phyloP scores from a whole-genome alignment of 2,113 vertebrate species.

The Zapus hudsonius region DNA sequence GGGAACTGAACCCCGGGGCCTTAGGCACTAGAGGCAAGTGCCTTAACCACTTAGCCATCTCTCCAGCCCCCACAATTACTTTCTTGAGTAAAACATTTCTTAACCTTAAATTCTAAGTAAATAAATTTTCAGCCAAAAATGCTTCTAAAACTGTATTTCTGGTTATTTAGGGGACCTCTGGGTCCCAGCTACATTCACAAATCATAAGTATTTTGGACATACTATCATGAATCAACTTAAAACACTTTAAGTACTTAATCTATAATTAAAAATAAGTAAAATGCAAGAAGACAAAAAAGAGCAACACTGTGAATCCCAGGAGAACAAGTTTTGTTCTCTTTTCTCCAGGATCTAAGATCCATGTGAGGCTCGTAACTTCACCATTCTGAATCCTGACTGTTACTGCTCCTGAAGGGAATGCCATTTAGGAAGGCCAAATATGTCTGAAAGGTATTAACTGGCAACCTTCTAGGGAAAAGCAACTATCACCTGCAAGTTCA shows the following conservation, averaged over 20 bases:
- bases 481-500: background rate
- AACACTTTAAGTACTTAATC: background rate
- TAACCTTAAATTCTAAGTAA: background rate
- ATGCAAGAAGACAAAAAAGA: background rate
- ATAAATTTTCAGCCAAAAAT: constrained; percentile 24
- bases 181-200: background rate
- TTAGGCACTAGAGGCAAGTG: no score
- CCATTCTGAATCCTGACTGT: background rate
- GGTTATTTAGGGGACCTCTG: background rate
- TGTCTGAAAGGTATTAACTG: background rate
- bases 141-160: background rate
- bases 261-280: constrained; percentile 6
- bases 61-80: no score
- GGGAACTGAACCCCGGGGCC: no score
- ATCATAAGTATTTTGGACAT: constrained; percentile 27
- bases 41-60: no score
- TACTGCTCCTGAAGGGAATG: background rate
- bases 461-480: background rate
- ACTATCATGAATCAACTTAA: background rate
- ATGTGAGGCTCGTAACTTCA: rapidly evolving
- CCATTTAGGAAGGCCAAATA: background rate
- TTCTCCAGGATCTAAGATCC: background rate
- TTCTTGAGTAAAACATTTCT: background rate
- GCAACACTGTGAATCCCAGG: background rate
- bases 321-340: background rate